Evolutionary conservation across 1,140 invertebrate species (phyloP).

Genomic region (Magallana angulata): DNA sequence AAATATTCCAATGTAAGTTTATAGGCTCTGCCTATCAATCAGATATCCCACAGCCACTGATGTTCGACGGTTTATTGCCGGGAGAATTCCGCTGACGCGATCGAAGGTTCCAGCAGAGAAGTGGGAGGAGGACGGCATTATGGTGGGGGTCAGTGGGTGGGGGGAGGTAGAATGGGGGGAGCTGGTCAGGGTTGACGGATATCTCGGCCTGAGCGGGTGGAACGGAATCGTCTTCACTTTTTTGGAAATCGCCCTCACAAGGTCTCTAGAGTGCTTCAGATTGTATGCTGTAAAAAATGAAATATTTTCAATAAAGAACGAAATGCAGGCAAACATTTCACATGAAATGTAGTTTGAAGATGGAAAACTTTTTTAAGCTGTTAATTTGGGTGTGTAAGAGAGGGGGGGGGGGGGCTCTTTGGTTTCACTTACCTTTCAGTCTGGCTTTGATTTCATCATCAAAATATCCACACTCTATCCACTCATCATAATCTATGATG

Average conservation of each 20-base stretch:
- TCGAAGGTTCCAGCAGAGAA: slow-evolving; percentile 16
- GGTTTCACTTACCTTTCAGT: slow-evolving; percentile 71
- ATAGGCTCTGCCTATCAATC: neutral
- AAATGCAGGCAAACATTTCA: neutral
- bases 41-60: slow-evolving; percentile 48
- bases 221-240: slow-evolving; percentile 71
- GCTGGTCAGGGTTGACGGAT: slow-evolving; percentile 42
- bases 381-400: neutral
- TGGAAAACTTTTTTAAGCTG: no score
- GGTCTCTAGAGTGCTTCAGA: slow-evolving; percentile 76
- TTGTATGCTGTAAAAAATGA: slow-evolving; percentile 71
- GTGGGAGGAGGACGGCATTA: slow-evolving; percentile 40
- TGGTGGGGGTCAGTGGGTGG: slow-evolving; percentile 42
- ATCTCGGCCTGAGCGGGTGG: slow-evolving; percentile 41
- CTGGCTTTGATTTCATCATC: slow-evolving; percentile 74
- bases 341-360: neutral
- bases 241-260: slow-evolving; percentile 75
- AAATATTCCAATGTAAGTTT: neutral
- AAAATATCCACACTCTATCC: slow-evolving; percentile 78
- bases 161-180: neutral
- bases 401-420: no score
- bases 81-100: slow-evolving; percentile 44
- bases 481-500: slow-evolving; percentile 78
- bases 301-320: neutral
- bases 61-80: slow-evolving; percentile 42